Percentiles rank a stretch among this genome's conserved stretches.
Evolutionary conservation across 2,113 vertebrate genomes (phyloP).

Genomic region (Alces alces): DNA sequence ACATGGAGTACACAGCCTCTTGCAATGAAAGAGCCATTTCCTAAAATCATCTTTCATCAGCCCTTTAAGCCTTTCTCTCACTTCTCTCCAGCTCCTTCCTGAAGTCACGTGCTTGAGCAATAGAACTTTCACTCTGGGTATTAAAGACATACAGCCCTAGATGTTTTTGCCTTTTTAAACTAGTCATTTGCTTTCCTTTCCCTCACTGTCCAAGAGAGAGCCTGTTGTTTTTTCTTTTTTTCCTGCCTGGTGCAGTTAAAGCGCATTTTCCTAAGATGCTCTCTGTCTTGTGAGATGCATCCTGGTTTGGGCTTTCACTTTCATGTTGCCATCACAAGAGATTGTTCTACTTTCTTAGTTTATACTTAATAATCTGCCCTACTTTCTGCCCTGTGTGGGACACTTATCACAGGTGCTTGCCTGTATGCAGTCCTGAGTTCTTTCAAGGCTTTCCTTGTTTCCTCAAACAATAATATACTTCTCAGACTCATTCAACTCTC

Average conservation of each 20-base stretch:
- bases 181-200: neutral
- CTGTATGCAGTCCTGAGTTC: neutral
- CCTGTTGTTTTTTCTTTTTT: neutral
- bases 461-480: neutral
- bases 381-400: neutral
- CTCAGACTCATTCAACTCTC: neutral
- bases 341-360: constrained; percentile 1
- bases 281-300: constrained; percentile 9
- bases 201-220: neutral
- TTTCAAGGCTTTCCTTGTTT: neutral
- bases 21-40: neutral
- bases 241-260: neutral
- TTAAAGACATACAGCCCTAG: neutral
- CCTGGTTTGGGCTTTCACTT: constrained; percentile 7
- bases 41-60: neutral
- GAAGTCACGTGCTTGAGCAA: neutral
- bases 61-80: neutral
- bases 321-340: neutral
- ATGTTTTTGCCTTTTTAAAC: neutral
- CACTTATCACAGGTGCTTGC: neutral
- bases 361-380: constrained; percentile 20
- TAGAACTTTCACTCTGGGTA: neutral
- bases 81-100: neutral
- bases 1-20: neutral
- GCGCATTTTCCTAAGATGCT: neutral